Evolutionary conservation across 2,888 invertebrate species (phyloP).

Genomic region (Seladonia tumulorum): DNA sequence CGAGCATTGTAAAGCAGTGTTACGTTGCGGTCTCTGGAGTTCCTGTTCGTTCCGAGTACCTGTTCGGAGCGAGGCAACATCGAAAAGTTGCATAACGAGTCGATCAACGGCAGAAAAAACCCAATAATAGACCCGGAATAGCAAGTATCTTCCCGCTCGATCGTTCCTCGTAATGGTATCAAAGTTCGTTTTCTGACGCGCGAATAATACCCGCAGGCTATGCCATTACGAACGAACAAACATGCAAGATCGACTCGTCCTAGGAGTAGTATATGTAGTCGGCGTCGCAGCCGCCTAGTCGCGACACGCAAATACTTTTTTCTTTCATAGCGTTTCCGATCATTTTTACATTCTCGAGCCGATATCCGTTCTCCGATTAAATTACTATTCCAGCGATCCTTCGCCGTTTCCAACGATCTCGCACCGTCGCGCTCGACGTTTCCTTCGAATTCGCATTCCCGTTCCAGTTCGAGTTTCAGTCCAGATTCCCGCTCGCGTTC

Average conservation of each 20-base stretch:
- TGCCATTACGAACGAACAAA: slow-evolving; percentile 1
- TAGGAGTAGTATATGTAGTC: not conserved
- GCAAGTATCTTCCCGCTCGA: slow-evolving; percentile 13
- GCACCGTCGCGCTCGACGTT: not conserved
- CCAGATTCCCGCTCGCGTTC: not conserved
- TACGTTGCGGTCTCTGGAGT: not conserved
- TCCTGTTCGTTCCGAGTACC: not conserved
- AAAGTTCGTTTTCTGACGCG: slow-evolving; percentile 54
- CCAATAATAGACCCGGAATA: slow-evolving; percentile 24
- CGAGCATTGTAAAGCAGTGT: not conserved
- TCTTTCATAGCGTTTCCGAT: not conserved
- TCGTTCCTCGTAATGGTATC: slow-evolving; percentile 45
- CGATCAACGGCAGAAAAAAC: slow-evolving; percentile 9
- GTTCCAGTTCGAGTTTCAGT: not conserved
- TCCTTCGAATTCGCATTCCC: not conserved
- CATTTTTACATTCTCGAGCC: not conserved
- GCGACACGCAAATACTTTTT: not conserved
- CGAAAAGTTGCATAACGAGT: slow-evolving; percentile 32
- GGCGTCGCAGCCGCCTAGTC: not conserved
- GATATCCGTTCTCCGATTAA: not conserved
- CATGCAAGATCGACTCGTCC: not conserved
- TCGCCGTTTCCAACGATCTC: not conserved
- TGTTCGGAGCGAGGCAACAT: not conserved
- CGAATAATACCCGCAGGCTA: slow-evolving; percentile 52
- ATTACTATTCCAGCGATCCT: not conserved